A percentile compares a stretch with the other conserved stretches of the same genome.
Conservation (phyloP, 2,113 vertebrate species). For the Anthoscopus minutus region DNA sequence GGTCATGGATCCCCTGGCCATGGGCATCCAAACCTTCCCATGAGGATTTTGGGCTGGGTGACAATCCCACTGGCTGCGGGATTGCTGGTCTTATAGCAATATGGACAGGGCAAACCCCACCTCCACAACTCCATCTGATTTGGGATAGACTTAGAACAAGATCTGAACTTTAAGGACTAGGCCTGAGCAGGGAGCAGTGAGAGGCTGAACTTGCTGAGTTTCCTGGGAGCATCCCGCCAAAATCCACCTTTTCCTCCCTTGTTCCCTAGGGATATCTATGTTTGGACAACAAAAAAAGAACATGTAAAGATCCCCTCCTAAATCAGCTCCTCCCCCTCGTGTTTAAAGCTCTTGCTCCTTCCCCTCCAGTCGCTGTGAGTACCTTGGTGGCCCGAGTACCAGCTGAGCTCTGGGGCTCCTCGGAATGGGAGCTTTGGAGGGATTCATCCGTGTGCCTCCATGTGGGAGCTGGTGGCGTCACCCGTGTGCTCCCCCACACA, state of each 20-base stretch:
- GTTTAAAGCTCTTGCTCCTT: not conserved
- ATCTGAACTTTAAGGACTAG: not conserved
- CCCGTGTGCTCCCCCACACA: not conserved
- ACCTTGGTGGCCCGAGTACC: not conserved
- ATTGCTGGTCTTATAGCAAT: rapidly evolving
- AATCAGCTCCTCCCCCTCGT: rapidly evolving
- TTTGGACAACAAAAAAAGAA: not conserved
- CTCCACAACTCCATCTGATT: not conserved
- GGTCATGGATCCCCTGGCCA: not conserved
- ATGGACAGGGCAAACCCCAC: not conserved
- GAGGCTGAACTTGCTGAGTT: not conserved
- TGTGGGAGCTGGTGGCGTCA: not conserved
- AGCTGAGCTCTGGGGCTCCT: not conserved
- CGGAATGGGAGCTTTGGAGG: rapidly evolving
- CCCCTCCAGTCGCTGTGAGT: rapidly evolving
- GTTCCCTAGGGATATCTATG: not conserved
- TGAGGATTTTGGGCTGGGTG: not conserved
- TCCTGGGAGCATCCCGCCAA: not conserved
- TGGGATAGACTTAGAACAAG: not conserved
- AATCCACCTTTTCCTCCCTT: not conserved
- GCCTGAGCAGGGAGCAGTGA: rapidly evolving
- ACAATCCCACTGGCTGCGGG: not conserved
- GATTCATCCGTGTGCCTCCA: rapidly evolving
- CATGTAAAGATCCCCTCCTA: rapidly evolving
- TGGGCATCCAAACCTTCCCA: not conserved